Percentiles rank a stretch among this genome's conserved stretches.
Conservation (phyloP, 2,797 vertebrate species). For the Phaenicophaeus curvirostris region DNA sequence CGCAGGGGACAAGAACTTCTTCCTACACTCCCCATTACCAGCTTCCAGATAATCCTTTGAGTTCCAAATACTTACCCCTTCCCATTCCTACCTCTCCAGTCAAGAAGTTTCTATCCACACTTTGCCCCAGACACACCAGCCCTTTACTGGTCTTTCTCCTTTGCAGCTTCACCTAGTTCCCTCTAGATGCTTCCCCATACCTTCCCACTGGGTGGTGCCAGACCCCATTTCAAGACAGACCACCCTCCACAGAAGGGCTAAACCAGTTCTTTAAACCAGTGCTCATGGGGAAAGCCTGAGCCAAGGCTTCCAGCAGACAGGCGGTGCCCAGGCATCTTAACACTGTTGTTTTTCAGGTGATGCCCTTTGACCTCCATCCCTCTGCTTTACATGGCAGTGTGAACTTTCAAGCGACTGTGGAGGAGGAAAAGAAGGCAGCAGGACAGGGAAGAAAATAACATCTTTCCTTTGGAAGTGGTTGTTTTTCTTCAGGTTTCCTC, state of each 20-base stretch:
- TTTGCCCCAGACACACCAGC: background rate
- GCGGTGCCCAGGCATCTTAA: background rate
- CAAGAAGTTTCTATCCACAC: background rate
- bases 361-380: background rate
- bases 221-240: rapidly evolving
- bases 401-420: background rate
- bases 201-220: background rate
- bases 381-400: background rate
- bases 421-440: background rate
- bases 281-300: background rate
- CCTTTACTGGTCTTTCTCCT: background rate
- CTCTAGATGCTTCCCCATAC: background rate
- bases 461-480: background rate
- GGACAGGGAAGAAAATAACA: background rate
- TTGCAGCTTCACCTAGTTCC: background rate
- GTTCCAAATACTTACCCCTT: background rate
- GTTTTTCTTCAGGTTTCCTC: background rate
- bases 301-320: background rate
- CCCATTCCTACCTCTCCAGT: background rate
- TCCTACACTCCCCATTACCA: background rate
- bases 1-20: background rate
- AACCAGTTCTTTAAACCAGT: background rate
- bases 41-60: background rate
- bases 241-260: background rate
- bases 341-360: rapidly evolving